Conservation (phyloP, 2,797 vertebrate species). For the Melanotaenia parkinsoni region DNA sequence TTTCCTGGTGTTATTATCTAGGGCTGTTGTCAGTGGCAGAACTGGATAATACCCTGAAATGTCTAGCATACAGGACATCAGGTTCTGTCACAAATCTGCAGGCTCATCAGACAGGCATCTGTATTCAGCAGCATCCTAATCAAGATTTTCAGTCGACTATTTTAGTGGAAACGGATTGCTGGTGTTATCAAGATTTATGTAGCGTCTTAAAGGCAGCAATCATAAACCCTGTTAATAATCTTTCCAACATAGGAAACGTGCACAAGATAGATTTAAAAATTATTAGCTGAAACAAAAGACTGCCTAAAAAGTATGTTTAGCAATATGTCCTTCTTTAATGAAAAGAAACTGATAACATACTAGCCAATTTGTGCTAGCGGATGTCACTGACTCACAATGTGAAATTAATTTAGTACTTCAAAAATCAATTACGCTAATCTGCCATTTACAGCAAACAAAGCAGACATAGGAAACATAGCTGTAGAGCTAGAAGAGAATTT, state of each 20-base stretch:
- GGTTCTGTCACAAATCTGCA: constrained; percentile 49
- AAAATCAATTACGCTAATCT: constrained; percentile 82
- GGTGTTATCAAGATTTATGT: constrained; percentile 28
- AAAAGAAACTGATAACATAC: constrained; percentile 51
- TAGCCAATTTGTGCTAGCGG: constrained; percentile 52
- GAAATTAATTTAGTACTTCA: constrained; percentile 78
- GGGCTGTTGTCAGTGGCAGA: background rate
- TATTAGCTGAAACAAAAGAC: constrained; percentile 36
- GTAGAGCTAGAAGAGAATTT: constrained; percentile 64
- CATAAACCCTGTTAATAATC: background rate
- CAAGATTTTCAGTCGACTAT: constrained; percentile 50
- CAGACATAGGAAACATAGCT: constrained; percentile 59
- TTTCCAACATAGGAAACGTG: background rate
- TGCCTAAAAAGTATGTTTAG: constrained; percentile 36
- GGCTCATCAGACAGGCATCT: constrained; percentile 32
- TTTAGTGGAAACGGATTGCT: constrained; percentile 25
- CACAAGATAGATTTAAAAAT: background rate
- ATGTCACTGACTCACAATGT: constrained; percentile 66
- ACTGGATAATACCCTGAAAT: constrained; percentile 10
- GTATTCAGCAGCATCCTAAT: constrained; percentile 45
- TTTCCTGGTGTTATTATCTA: constrained; percentile 6
- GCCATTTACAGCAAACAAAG: constrained; percentile 75
- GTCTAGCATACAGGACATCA: constrained; percentile 38
- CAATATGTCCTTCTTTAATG: constrained; percentile 40
- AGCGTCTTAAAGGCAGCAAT: constrained; percentile 10